Evolutionary conservation across 2,888 invertebrate species (phyloP).

Genomic region (Lasioglossum figueresi): DNA sequence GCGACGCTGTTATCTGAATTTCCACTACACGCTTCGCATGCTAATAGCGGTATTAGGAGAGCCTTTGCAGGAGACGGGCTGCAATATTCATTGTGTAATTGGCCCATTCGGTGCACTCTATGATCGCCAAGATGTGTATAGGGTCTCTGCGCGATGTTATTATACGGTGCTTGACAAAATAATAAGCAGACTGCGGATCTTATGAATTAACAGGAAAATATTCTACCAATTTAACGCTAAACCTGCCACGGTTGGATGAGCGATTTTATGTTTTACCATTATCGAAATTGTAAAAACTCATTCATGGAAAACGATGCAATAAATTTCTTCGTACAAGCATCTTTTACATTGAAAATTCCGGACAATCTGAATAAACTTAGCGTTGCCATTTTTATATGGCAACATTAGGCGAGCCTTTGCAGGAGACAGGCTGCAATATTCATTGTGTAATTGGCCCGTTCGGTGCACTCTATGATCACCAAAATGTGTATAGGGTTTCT

Average conservation of each 20-base stretch:
- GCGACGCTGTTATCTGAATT: slow-evolving; percentile 9
- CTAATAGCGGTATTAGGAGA: slow-evolving; percentile 9
- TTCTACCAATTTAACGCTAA: too few species aligned
- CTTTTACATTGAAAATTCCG: too few species aligned
- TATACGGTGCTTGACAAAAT: not conserved
- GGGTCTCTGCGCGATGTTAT: not conserved
- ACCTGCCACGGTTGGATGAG: too few species aligned
- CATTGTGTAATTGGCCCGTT: not conserved
- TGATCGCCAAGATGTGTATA: not conserved
- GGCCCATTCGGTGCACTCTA: not conserved
- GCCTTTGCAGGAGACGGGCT: not conserved
- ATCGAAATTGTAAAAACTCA: too few species aligned
- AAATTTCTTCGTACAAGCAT: too few species aligned
- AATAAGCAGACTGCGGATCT: not conserved
- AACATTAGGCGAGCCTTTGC: not conserved
- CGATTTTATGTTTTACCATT: too few species aligned
- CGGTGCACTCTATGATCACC: not conserved
- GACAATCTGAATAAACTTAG: too few species aligned
- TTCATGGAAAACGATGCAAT: too few species aligned
- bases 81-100: slow-evolving; percentile 2
- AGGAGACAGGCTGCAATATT: not conserved
- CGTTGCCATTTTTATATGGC: too few species aligned
- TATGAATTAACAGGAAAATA: not conserved
- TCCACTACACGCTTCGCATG: slow-evolving; percentile 5
- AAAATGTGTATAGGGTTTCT: not conserved